A percentile compares a stretch with the other conserved stretches of the same genome.
phyloP scores from a whole-genome alignment of 2,113 vertebrate genomes.

The Coreoperca whiteheadi region DNA sequence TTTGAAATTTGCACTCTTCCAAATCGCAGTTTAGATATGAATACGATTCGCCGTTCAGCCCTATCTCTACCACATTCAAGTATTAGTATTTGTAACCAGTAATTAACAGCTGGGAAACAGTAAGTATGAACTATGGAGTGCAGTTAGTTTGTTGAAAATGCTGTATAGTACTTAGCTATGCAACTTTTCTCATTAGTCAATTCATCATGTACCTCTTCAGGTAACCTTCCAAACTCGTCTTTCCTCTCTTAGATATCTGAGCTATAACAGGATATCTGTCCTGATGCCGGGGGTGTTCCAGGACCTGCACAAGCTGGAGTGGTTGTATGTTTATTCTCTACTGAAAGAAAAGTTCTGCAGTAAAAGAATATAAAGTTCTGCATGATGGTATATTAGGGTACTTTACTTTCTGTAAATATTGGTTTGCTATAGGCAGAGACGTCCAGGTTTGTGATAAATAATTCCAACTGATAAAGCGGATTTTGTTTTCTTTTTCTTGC shows the following conservation, averaged over 20 bases:
- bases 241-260: slow-evolving; percentile 88
- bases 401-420: slow-evolving; percentile 8
- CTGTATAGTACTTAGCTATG: not conserved
- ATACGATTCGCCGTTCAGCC: not conserved
- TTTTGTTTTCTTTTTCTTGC: not conserved
- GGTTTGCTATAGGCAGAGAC: not conserved
- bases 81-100: not conserved
- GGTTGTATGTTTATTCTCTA: slow-evolving; percentile 89
- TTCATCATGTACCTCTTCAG: not conserved
- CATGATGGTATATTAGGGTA: not conserved
- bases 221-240: slow-evolving; percentile 21
- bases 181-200: not conserved
- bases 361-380: not conserved
- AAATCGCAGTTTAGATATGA: not conserved
- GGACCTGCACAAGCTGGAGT: slow-evolving; percentile 93
- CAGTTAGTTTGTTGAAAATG: not conserved
- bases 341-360: not conserved
- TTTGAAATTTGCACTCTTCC: not conserved
- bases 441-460: not conserved
- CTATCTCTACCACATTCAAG: not conserved
- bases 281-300: slow-evolving; percentile 91
- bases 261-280: slow-evolving; percentile 90
- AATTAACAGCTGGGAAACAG: not conserved
- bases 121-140: not conserved
- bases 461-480: not conserved